Evolutionary conservation across 2,797 vertebrate genomes (phyloP).

Genomic region (Clangula hyemalis): DNA sequence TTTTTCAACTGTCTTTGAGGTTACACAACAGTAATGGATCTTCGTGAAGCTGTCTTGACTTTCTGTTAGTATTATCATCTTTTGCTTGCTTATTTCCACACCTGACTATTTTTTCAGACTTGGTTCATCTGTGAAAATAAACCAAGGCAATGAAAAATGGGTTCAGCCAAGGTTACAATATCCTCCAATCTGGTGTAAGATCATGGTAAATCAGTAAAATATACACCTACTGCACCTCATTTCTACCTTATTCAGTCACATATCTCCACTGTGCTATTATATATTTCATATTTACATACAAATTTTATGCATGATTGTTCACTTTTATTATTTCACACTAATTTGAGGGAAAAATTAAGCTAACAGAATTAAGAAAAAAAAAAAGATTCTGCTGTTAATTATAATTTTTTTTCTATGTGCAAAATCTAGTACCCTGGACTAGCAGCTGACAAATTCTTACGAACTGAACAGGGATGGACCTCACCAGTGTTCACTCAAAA

Average conservation of each 20-base stretch:
- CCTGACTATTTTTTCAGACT: not conserved
- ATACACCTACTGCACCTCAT: not conserved
- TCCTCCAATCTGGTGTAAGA: not conserved
- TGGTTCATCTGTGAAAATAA: not conserved
- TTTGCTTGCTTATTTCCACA: not conserved
- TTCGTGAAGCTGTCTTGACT: not conserved
- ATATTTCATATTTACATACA: not conserved
- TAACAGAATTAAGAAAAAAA: not conserved
- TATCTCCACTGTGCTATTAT: not conserved
- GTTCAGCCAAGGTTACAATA: not conserved
- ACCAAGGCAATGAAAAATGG: not conserved
- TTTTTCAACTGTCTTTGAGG: not conserved
- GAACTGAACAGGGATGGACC: not conserved
- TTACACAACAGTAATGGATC: not conserved
- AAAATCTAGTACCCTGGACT: not conserved
- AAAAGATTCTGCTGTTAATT: not conserved
- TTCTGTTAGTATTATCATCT: not conserved
- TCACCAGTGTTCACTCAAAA: rapidly evolving
- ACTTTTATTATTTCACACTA: not conserved
- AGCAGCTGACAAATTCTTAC: not conserved
- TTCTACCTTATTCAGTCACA: not conserved
- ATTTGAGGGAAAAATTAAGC: not conserved
- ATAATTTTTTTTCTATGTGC: not conserved
- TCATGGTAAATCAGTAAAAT: not conserved
- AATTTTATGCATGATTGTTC: not conserved